Evolutionary conservation across 2,888 invertebrate species (phyloP), one percentile per base, ranked within the genome.

Genomic region (Iselma pallidipennis): DNA sequence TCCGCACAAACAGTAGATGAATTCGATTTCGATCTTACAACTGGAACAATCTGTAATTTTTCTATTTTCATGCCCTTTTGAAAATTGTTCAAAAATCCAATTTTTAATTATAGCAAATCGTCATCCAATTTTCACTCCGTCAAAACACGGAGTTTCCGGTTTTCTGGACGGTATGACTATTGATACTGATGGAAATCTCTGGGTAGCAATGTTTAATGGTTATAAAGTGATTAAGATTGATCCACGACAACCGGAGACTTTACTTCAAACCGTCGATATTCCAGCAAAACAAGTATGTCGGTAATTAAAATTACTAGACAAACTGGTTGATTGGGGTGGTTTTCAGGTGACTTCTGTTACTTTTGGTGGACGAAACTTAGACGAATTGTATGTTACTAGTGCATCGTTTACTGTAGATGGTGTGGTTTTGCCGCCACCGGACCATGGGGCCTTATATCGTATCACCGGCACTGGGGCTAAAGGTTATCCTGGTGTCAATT

Each of bases 161-260:
- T 82, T 87, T 71, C 88, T 87, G 59, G 90, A 90, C 80, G 91
- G 91, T 19, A 63, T 66, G 63, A 58, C 66, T 5, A 63, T 66
- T 14, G 66, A 66, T 37, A 55, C 53, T 1, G 88, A 91, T 63
- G 92, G 89, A 4, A 90, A 90, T 77, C 82, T 93, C 4, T 93
- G 92, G 90, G 85, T 92, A 48, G 91, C 91, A 54, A 89, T 89
- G 75, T 92, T 89, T 75, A 86, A 86, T 67, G 91, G 88, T 1
- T 84, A 85, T n/a, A 84, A 86, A 75, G 83, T 89, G 54, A 57
- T 74, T 7, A 71, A 85, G 74, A 80, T 88, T 25, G 84, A 87
- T 72, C 86, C 87, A 0, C 72, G 72, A 4, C 76, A 79, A 57
- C 62, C 12, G 84, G 87, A 21, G 58, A 82, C 84, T 65, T 77